phyloP scores from a whole-genome alignment of 2,797 vertebrate genomes.

The Lophius americanus region DNA sequence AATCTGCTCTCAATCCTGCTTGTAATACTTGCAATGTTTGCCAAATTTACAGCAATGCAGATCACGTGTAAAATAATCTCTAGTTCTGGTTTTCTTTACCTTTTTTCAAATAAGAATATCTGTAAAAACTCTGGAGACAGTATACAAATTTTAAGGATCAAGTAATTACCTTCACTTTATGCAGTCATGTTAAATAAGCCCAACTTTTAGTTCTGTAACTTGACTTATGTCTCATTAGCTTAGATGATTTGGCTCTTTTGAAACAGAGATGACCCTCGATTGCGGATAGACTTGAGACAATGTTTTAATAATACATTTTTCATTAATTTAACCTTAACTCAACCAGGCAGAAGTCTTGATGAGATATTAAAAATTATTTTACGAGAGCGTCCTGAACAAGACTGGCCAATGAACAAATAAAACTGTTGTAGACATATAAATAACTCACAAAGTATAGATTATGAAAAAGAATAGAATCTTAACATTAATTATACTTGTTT shows the following conservation, averaged over 20 bases:
- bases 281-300: background rate
- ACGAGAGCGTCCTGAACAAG: no score
- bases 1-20: conserved; percentile 70
- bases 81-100: conserved; percentile 21
- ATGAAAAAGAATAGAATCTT: no score
- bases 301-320: no score
- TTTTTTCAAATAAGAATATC: background rate
- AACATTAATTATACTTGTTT: no score
- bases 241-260: conserved; percentile 14
- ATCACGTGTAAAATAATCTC: conserved; percentile 10
- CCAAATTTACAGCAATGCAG: conserved; percentile 23
- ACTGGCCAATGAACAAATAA: no score
- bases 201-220: conserved; percentile 2
- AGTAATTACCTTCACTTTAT: conserved; percentile 40
- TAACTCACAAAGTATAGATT: no score
- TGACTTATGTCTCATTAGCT: conserved; percentile 8
- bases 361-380: no score
- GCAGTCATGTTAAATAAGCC: conserved; percentile 37
- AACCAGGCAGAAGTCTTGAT: no score
- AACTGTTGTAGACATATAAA: no score
- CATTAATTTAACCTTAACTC: no score
- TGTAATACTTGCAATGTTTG: conserved; percentile 44
- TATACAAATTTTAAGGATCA: conserved; percentile 18
- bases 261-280: conserved; percentile 5
- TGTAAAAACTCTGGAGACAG: conserved; percentile 33